These are phyloP conservation scores for Macquaria ambigua DNA, from an alignment of 2,113 vertebrate genomes.

Conservation along the genomic window DNA sequence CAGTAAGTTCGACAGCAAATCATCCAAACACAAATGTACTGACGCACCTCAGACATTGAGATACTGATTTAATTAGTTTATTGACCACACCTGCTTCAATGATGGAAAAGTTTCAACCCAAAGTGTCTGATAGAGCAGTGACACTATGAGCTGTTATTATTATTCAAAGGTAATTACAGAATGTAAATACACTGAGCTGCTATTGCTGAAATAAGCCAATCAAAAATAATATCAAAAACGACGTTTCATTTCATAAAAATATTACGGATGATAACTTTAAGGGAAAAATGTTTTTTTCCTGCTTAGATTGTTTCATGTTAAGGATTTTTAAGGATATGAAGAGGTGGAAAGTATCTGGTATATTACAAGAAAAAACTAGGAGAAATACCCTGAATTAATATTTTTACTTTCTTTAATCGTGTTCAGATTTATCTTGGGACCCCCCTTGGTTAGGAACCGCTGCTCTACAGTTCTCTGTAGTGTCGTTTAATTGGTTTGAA, in stretches of 20 bases:
- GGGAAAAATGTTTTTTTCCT: not conserved
- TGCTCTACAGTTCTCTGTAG: not conserved
- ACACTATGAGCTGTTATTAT: conserved; percentile 39
- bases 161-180: not conserved
- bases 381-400: not conserved
- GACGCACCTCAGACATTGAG: not conserved
- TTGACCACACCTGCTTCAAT: not conserved
- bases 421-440: not conserved
- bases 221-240: not conserved
- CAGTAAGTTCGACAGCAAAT: not conserved
- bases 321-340: not conserved
- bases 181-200: not conserved
- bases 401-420: not conserved
- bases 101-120: not conserved
- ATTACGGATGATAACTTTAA: too few species aligned
- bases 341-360: too few species aligned
- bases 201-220: not conserved
- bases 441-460: not conserved
- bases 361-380: not conserved
- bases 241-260: not conserved
- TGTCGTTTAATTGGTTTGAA: conserved; percentile 9
- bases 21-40: not conserved
- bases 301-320: not conserved
- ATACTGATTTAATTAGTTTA: not conserved
- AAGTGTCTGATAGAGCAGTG: not conserved